Base-by-base conservation (phyloP, 2,797 vertebrate species). In the Varecia variegata region DNA sequence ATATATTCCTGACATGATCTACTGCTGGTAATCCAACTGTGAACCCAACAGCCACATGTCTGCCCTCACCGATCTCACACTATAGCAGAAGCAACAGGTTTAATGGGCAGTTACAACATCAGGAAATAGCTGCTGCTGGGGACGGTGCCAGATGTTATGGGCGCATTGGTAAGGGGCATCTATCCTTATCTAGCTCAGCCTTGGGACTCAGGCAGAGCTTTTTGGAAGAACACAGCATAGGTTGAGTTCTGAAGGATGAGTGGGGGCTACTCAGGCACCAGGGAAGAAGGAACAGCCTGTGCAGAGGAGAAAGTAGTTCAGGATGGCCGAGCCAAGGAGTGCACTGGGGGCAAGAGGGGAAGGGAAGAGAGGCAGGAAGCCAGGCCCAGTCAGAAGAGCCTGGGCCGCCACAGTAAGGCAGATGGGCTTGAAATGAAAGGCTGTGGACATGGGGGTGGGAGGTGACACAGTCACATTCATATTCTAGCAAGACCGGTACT, bases 391-490 rank as follows among this genome's bases (percentile, higher is more conserved):
- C 4, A 73, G 58, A 7, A 40, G 27, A 92, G 23, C 32, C 25
- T 4, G 2, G 47, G n/a, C 47, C 25, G 45, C 67, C 52, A 12
- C 30, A 10, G 38, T 1, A 13, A 62, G 67, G 54, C 32, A 23
- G 50, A 50, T 23, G 50, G n/a, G 11, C 38, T 43, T 30, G 68
- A 65, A 12, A 32, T 5, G 14, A 80, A 84, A 77, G 13, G 10
- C 56, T 21, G 0, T 43, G 68, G n/a, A 30, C 0, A 47, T 45
- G n/a, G 65, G n/a, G 9, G 8, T 8, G 11, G 38, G 18, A 27
- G 65, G 21, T 17, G 23, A 47, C 65, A 23, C 5, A 2, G 62
- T 18, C 38, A 18, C 2, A 3, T 35, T 45, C 4, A 5, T 23
- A 11, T n/a, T 79, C n/a, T 21, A 40, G 47, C 58, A 67, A 43